A percentile compares a stretch with the other conserved stretches of the same genome.
Conservation (phyloP, 2,113 vertebrate genomes). For the Garra rufa region DNA sequence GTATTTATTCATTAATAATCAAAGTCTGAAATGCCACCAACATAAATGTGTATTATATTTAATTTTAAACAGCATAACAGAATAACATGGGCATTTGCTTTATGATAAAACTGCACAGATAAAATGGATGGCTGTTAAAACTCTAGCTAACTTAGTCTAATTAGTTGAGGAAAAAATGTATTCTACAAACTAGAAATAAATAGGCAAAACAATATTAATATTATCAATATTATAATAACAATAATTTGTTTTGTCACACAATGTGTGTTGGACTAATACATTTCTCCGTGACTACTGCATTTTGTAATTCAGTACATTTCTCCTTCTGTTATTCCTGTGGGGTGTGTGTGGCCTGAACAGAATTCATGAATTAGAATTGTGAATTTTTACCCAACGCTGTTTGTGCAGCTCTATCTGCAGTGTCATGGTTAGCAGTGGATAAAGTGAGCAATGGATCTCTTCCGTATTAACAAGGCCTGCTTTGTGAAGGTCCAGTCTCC, state of each 20-base stretch:
- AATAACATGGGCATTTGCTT: neutral
- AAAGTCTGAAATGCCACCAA: neutral
- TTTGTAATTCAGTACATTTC: neutral
- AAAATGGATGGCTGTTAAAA: too few species aligned
- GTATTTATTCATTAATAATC: neutral
- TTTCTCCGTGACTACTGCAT: neutral
- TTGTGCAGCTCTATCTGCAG: too few species aligned
- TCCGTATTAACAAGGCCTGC: constrained; percentile 37
- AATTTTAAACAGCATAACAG: too few species aligned
- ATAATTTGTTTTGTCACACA: too few species aligned
- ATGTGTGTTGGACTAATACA: neutral
- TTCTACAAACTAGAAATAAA: neutral
- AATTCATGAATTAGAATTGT: neutral
- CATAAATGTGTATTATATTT: neutral
- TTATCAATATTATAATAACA: too few species aligned
- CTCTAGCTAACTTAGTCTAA: neutral
- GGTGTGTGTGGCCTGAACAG: neutral
- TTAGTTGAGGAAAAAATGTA: neutral
- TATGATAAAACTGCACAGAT: too few species aligned
- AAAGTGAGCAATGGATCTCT: constrained; percentile 11
- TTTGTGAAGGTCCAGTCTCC: constrained; percentile 36
- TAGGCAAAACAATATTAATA: neutral
- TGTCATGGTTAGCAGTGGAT: constrained; percentile 26
- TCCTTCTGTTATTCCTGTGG: neutral
- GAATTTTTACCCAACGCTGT: neutral